Evolutionary conservation across 2,797 vertebrate species (phyloP), one percentile per base, ranked within the genome.

Genomic region (Hemitrygon akajei): DNA sequence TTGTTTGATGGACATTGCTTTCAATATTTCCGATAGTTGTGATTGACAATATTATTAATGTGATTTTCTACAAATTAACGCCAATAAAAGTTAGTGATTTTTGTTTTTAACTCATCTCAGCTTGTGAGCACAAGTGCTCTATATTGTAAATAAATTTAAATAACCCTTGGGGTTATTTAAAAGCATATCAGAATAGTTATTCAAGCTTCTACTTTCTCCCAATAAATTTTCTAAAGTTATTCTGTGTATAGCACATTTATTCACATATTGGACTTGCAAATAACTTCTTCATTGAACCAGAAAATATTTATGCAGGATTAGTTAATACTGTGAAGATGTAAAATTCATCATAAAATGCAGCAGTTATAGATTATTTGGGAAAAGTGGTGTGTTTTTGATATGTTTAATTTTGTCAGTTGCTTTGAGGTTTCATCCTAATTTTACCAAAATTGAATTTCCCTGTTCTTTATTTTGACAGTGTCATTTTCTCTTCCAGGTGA

Each of bases 401-500:
- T 79, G 58, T 66, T 66, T 37, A n/a, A n/a, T 34, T 37, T 79
- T 89, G 14, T 20, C 9, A 4, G n/a, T 66, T 87, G 84, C 14
- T 16, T 34, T 87, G 16, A 63, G n/a, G n/a, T 58, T 87, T 87
- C 27, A 87, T 66, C 87, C 20, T 18, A 63, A 60, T 63, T 63
- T 7, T n/a, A 34, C 14, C 60, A 63, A n/a, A 89, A 34, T 92
- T 3, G 12, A 4, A 25, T 60, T 60, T 7, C 22, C 84, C 69
- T 73, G 66, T 7, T 34, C 37, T 18, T 75, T 37, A 71, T 56
- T 14, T 92, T 92, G 37, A 92, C 37, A 7, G 25, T 75, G 40
- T 92, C 5, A 3, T 73, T 56, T 95, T 96, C 95, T 95, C 93
- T 86, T 93, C 0, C 95, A 99, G 99, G 97, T 98, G 94, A 98